A percentile compares a stretch with the other conserved stretches of the same genome.
phyloP scores from a whole-genome alignment of 2,113 vertebrate genomes.

The Corvus moneduloides region DNA sequence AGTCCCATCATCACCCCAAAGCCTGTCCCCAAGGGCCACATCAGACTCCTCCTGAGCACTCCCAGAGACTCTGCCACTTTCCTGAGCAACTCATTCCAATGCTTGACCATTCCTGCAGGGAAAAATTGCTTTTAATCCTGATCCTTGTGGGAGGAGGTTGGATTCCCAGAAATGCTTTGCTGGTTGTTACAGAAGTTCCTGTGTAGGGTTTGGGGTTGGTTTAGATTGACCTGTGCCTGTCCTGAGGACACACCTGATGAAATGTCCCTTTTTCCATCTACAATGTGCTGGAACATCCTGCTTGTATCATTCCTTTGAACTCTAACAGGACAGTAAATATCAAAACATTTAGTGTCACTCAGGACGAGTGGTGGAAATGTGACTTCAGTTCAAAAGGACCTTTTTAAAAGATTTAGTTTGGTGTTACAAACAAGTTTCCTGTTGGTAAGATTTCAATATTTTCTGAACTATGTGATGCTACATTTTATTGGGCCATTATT shows the following conservation, averaged over 20 bases:
- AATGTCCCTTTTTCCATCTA: not conserved
- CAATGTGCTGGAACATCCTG: not conserved
- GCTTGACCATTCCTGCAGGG: not conserved
- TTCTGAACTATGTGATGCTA: not conserved
- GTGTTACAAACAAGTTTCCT: not conserved
- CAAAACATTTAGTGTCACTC: not conserved
- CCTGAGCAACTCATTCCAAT: not conserved
- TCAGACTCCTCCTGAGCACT: not conserved
- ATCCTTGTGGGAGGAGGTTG: not conserved
- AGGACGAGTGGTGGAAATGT: not conserved
- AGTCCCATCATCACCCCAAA: not conserved
- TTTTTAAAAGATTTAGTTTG: not conserved
- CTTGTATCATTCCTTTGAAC: not conserved
- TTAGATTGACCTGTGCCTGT: not conserved
- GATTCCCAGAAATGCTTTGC: not conserved
- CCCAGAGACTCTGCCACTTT: not conserved
- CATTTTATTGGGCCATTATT: conserved; percentile 15
- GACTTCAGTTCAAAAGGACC: not conserved
- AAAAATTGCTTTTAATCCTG: not conserved
- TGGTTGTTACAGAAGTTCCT: not conserved
- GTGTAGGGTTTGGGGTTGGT: not conserved
- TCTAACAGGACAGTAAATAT: not conserved
- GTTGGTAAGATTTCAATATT: not conserved
- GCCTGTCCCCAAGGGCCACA: not conserved
- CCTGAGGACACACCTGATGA: not conserved